phyloP scores from a whole-genome alignment of 2,888 invertebrate genomes.

The Zeuzera pyrina region DNA sequence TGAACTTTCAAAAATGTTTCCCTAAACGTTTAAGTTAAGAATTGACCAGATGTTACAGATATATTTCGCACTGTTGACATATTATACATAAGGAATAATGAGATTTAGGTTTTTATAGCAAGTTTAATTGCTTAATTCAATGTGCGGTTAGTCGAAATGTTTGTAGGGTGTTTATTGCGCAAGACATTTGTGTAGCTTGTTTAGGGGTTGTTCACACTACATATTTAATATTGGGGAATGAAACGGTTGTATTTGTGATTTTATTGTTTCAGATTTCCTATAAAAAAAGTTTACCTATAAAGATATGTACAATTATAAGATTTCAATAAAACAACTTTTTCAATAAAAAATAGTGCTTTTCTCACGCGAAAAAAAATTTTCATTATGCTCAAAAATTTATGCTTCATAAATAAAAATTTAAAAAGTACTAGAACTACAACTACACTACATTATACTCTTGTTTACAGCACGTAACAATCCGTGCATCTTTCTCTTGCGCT shows the following conservation, averaged over 20 bases:
- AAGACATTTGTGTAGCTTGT: slow-evolving; percentile 43
- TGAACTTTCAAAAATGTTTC: no score
- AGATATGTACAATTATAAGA: not conserved
- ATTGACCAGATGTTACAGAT: not conserved
- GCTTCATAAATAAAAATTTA: no score
- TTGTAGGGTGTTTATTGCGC: slow-evolving; percentile 18
- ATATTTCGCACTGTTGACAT: slow-evolving; percentile 25
- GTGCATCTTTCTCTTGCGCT: no score
- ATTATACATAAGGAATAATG: slow-evolving; percentile 30
- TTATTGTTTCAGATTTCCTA: not conserved
- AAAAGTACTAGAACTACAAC: no score
- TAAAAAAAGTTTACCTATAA: no score
- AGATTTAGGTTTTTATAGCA: slow-evolving; percentile 4
- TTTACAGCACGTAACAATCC: no score
- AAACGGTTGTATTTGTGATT: not conserved
- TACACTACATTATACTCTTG: no score
- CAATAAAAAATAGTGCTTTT: no score
- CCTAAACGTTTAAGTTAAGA: no score
- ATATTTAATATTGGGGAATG: not conserved
- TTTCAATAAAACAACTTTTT: no score
- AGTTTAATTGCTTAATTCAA: slow-evolving; percentile 22
- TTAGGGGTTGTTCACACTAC: slow-evolving; percentile 26
- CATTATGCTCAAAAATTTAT: no score
- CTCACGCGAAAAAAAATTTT: no score
- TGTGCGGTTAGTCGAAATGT: slow-evolving; percentile 12